A percentile compares a stretch with the other conserved stretches of the same genome.
Evolutionary conservation across 2,888 invertebrate species (phyloP).

Genomic region (Eupithecia subfuscata): DNA sequence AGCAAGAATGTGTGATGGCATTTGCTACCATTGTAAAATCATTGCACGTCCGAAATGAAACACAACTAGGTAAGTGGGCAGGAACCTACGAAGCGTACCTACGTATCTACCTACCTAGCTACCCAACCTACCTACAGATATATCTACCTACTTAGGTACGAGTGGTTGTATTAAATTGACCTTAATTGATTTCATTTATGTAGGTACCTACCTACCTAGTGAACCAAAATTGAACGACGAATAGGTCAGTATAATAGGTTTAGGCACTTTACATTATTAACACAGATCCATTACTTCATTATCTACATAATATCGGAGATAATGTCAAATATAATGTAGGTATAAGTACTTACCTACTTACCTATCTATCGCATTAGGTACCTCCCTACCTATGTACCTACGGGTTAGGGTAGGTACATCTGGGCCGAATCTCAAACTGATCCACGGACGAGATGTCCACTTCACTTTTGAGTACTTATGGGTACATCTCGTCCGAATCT

Average conservation of each 20-base stretch:
- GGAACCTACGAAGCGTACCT: not conserved
- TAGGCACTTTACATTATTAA: not conserved
- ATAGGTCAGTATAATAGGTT: not conserved
- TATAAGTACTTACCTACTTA: too few relatives aligned
- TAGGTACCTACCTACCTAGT: too few relatives aligned
- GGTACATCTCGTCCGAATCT: too few relatives aligned
- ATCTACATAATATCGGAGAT: too few relatives aligned
- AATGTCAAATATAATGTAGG: too few relatives aligned
- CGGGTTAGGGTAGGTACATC: too few relatives aligned
- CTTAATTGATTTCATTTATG: not conserved
- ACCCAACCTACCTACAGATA: not conserved
- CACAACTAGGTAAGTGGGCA: not conserved
- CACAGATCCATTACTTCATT: too few relatives aligned
- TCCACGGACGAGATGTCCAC: too few relatives aligned
- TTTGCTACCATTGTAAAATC: not conserved
- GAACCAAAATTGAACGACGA: not conserved
- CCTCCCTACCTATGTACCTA: too few relatives aligned
- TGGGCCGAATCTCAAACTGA: too few relatives aligned
- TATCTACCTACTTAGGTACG: not conserved
- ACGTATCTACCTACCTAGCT: not conserved
- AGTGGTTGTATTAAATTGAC: not conserved
- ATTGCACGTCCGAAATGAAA: conserved; percentile 1
- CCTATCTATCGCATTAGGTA: too few relatives aligned
- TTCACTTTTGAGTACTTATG: too few relatives aligned
- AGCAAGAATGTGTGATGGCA: not conserved